Conservation (phyloP, 1,140 invertebrate genomes). For the Rhynchophorus ferrugineus region DNA sequence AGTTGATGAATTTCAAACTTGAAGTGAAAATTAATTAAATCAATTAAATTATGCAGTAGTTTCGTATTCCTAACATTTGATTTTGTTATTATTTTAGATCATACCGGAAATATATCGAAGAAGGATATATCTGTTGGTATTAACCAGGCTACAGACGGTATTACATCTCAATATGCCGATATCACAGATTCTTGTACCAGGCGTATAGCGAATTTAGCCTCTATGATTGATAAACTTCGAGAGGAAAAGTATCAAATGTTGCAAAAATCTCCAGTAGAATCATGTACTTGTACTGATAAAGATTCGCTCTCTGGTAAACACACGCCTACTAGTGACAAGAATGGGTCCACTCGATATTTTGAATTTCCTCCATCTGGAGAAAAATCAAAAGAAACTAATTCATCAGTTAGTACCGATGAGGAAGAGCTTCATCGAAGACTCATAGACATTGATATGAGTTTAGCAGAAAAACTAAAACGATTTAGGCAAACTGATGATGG, state of each 20-base stretch:
- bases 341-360: slow-evolving; percentile 27
- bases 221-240: slow-evolving; percentile 48
- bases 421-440: slow-evolving; percentile 26
- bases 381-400: slow-evolving; percentile 15
- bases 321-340: slow-evolving; percentile 12
- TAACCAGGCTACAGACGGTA: slow-evolving; percentile 4
- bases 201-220: slow-evolving; percentile 46
- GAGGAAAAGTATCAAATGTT: slow-evolving; percentile 44
- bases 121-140: too few relatives aligned
- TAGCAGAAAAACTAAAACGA: slow-evolving; percentile 28
- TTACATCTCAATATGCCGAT: slow-evolving; percentile 36
- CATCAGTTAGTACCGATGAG: slow-evolving; percentile 22
- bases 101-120: too few relatives aligned
- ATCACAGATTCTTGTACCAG: slow-evolving; percentile 47
- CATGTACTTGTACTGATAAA: background rate
- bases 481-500: slow-evolving; percentile 10
- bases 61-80: too few relatives aligned
- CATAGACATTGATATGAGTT: slow-evolving; percentile 29
- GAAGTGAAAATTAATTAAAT: too few relatives aligned
- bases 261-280: slow-evolving; percentile 8
- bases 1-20: too few relatives aligned
- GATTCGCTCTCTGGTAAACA: background rate
- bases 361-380: slow-evolving; percentile 27
- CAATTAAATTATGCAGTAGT: too few relatives aligned
- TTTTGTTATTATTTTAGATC: too few relatives aligned